A percentile compares a stretch with the other conserved stretches of the same genome.
Conservation (phyloP, 2,113 vertebrate species). For the Pantherophis guttatus region DNA sequence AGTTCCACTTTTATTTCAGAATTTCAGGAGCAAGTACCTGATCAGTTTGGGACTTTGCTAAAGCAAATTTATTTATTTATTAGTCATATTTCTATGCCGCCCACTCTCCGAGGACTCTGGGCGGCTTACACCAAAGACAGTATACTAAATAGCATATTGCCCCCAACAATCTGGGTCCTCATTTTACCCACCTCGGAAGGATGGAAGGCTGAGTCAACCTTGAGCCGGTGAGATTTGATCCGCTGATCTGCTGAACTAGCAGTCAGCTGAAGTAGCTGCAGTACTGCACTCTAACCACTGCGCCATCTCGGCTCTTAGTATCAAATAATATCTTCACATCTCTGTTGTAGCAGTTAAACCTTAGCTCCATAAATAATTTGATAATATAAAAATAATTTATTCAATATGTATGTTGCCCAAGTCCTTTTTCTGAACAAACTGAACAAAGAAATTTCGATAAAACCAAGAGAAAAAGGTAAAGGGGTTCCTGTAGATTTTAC, state of each 20-base stretch:
- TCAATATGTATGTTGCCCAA: neutral
- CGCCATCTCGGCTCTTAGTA: no score
- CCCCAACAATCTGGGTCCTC: no score
- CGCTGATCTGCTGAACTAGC: no score
- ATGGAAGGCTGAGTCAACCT: no score
- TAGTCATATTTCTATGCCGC: no score
- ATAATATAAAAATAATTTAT: neutral
- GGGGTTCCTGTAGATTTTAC: neutral
- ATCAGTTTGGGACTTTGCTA: neutral
- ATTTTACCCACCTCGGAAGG: no score
- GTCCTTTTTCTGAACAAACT: neutral
- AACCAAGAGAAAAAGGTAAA: neutral
- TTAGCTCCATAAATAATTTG: neutral
- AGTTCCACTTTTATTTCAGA: neutral
- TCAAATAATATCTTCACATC: neutral
- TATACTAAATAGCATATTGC: no score
- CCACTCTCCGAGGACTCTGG: no score
- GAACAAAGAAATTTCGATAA: neutral
- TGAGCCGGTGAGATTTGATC: no score
- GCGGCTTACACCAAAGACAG: no score
- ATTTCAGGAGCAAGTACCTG: neutral
- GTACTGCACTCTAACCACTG: no score
- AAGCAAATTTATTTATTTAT: neutral
- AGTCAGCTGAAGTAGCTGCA: no score
- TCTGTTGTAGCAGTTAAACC: neutral